Evolutionary conservation across 1,140 invertebrate species (phyloP), one percentile per base, ranked within the genome.

Genomic region (Idris sp.): DNA sequence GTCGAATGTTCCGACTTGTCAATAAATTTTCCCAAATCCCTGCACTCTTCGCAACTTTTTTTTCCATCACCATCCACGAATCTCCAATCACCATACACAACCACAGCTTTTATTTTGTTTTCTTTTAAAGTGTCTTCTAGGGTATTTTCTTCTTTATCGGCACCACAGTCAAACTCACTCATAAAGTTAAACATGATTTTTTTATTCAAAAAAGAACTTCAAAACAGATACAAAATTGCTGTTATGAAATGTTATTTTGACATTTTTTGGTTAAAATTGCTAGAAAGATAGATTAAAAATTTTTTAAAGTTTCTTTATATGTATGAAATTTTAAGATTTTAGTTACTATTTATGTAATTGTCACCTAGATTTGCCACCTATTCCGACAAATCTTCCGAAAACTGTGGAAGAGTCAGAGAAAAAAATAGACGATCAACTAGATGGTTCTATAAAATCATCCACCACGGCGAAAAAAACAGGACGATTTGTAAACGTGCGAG

Each of bases 401-500:
- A 51, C 51, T 8, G 48, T 10, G 5, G 14, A 54, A 26, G 7
- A 43, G 2, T 41, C 58, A 16, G 0, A 33, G 2, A 11, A 9
- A 0, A 13, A 26, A n/a, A 9, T 31, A 8, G 14, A 48, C 0
- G 44, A 31, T 49, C 30, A 19, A 16, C 22, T 40, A 40, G 22
- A 74, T 31, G 46, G 58, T 54, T 58, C 30, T 11, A 9, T 48
- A 13, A 48, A 65, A 40, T 35, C 54, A 30, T 58, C 35, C 16
- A 62, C 61, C 43, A 56, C 65, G 0, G 40, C 65, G 13, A 71
- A 44, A 62, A 72, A 25, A 46, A 72, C 54, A 58, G 54, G 43
- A 25, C 38, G 72, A 59, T 72, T 76, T 67, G 30, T 72, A 5
- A 74, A 72, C 61, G 58, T 72, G 2, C 73, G 76, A 25, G 58